phyloP scores from a whole-genome alignment of 2,797 vertebrate genomes.

The Hydrophis major region DNA sequence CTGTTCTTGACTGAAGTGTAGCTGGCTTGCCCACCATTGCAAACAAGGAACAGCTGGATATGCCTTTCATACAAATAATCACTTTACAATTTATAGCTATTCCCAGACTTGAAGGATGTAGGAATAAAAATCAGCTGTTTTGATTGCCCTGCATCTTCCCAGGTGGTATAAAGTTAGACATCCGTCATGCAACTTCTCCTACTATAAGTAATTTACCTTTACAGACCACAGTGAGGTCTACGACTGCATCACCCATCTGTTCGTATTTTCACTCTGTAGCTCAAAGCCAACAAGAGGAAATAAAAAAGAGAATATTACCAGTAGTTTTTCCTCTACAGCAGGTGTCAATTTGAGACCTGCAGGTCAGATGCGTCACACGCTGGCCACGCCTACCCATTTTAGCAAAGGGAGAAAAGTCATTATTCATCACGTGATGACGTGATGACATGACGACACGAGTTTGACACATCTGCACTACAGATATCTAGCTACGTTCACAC shows the following conservation, averaged over 20 bases:
- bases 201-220: neutral
- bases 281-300: neutral
- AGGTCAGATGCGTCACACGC: too few relatives aligned
- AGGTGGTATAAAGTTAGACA: neutral
- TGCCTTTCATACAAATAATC: neutral
- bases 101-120: neutral
- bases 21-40: slow-evolving; percentile 7
- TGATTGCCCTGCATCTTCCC: neutral
- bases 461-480: neutral
- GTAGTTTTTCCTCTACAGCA: neutral
- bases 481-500: neutral
- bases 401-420: too few relatives aligned
- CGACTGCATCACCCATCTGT: neutral
- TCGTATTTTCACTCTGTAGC: neutral
- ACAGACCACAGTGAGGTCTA: neutral
- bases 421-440: too few relatives aligned
- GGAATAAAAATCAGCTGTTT: neutral
- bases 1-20: neutral
- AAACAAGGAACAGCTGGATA: slow-evolving; percentile 24
- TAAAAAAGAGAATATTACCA: neutral
- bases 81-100: neutral
- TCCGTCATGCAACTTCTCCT: neutral
- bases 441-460: too few relatives aligned
- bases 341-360: too few relatives aligned
- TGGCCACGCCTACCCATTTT: too few relatives aligned